Conservation (phyloP, 1,140 invertebrate genomes). For the Lepidurus packardi region DNA sequence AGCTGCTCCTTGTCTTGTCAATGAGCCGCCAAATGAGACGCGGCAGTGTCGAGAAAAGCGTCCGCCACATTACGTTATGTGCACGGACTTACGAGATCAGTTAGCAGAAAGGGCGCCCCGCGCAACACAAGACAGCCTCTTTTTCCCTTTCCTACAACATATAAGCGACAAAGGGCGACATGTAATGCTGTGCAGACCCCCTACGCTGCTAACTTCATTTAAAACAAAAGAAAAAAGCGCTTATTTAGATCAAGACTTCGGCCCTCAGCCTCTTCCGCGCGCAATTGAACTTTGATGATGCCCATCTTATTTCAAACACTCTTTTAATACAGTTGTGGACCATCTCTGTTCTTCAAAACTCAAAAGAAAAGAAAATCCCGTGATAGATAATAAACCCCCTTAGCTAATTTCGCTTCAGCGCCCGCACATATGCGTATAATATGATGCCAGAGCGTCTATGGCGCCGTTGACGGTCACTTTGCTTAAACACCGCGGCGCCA, state of each 20-base stretch:
- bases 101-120: not conserved
- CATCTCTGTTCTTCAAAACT: too few relatives aligned
- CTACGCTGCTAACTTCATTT: not conserved
- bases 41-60: constrained; percentile 16
- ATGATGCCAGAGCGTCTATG: constrained; percentile 4
- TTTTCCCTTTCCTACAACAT: not conserved
- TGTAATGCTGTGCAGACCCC: not conserved
- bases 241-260: not conserved
- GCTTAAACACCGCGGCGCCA: constrained; percentile 20
- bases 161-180: not conserved
- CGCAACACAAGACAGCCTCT: not conserved
- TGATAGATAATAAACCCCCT: not conserved
- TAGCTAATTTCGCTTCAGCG: not conserved
- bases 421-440: constrained; percentile 21
- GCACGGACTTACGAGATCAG: not conserved
- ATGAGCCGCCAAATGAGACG: constrained; percentile 20
- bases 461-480: constrained; percentile 17
- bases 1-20: constrained; percentile 16
- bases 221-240: too few relatives aligned
- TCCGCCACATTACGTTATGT: constrained; percentile 3
- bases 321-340: too few relatives aligned
- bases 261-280: not conserved
- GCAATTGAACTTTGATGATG: constrained; percentile 1
- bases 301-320: not conserved
- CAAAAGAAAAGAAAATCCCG: too few relatives aligned